phyloP scores from a whole-genome alignment of 2,797 vertebrate genomes.

The Urosaurus nigricauda region DNA sequence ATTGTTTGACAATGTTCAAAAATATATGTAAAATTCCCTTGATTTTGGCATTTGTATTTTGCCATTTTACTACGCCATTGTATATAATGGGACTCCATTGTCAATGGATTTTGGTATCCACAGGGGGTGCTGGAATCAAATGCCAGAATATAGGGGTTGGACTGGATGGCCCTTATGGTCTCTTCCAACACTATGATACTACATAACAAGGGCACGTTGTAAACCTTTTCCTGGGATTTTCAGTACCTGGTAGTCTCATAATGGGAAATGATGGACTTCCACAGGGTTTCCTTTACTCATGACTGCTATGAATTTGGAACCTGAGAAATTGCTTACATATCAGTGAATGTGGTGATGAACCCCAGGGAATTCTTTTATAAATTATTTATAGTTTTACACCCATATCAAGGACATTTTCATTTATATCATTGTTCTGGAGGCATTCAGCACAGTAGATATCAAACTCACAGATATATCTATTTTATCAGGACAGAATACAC shows the following conservation, averaged over 20 bases:
- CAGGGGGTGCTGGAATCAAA: too few relatives aligned
- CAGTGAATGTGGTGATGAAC: neutral
- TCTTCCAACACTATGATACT: too few relatives aligned
- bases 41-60: too few relatives aligned
- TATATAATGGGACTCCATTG: too few relatives aligned
- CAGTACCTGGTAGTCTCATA: neutral
- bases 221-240: constrained; percentile 49
- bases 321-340: neutral
- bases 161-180: too few relatives aligned
- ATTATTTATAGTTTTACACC: neutral
- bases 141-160: too few relatives aligned
- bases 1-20: too few relatives aligned
- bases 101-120: too few relatives aligned
- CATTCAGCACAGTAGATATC: neutral
- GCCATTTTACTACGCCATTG: too few relatives aligned
- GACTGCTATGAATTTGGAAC: neutral
- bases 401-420: constrained; percentile 3
- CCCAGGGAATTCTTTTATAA: neutral
- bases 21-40: too few relatives aligned
- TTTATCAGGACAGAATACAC: constrained; percentile 12
- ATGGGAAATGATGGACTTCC: too few relatives aligned
- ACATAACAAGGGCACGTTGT: too few relatives aligned
- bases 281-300: neutral
- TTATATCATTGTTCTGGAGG: neutral
- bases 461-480: neutral